Conservation (phyloP, 2,797 vertebrate genomes). For the Sebastes cheni region DNA sequence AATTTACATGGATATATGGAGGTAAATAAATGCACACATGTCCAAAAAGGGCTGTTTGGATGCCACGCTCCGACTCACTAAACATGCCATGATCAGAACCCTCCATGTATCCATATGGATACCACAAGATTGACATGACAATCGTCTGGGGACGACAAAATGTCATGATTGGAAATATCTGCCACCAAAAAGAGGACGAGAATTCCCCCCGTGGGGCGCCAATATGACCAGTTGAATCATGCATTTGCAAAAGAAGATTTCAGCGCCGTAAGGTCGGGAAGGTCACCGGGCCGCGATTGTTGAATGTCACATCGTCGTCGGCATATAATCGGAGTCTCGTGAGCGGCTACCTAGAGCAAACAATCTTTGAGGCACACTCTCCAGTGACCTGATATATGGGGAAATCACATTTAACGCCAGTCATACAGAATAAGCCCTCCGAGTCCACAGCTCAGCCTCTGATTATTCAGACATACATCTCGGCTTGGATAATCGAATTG, state of each 20-base stretch:
- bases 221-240: conserved; percentile 18
- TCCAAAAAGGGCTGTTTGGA: not conserved
- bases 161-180: conserved; percentile 57
- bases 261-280: conserved; percentile 31
- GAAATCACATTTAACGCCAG: conserved; percentile 49
- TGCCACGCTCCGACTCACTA: not conserved
- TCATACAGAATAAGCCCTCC: conserved; percentile 35
- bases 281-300: conserved; percentile 22
- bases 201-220: conserved; percentile 4
- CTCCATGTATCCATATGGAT: conserved; percentile 17
- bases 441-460: conserved; percentile 16
- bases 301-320: conserved; percentile 57
- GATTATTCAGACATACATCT: conserved; percentile 44
- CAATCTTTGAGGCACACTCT: conserved; percentile 50
- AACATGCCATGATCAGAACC: conserved; percentile 3
- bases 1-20: conserved; percentile 35
- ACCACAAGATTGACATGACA: conserved; percentile 49
- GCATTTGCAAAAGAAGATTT: conserved; percentile 51
- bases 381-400: conserved; percentile 43
- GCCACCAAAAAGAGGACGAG: not conserved
- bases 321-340: conserved; percentile 30
- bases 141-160: conserved; percentile 54
- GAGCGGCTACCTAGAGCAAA: conserved; percentile 23
- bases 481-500: conserved; percentile 39
- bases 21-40: conserved; percentile 7